phyloP scores from a whole-genome alignment of 2,113 vertebrate species.

The Nibea coibor region DNA sequence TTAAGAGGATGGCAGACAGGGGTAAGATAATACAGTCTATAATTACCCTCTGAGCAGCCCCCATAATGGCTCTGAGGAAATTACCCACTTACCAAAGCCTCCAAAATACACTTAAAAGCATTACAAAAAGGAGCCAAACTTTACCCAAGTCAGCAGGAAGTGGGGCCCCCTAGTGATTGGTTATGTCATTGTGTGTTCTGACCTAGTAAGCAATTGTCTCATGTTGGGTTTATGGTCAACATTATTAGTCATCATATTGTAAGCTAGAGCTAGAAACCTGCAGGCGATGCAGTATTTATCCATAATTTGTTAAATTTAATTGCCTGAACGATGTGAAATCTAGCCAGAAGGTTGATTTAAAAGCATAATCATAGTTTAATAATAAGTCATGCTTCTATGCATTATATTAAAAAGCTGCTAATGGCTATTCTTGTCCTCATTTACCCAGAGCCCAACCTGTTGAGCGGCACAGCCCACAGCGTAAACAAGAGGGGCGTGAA shows the following conservation, averaged over 20 bases:
- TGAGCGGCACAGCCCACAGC: slow-evolving; percentile 98
- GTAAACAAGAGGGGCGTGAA: slow-evolving; percentile 98
- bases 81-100: slow-evolving; percentile 65
- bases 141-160: slow-evolving; percentile 32
- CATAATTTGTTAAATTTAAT: slow-evolving; percentile 26
- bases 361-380: slow-evolving; percentile 16
- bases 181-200: slow-evolving; percentile 21
- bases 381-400: slow-evolving; percentile 17
- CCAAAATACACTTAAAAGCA: slow-evolving; percentile 63
- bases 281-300: slow-evolving; percentile 10
- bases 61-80: slow-evolving; percentile 75
- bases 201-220: slow-evolving; percentile 5
- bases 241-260: slow-evolving; percentile 13
- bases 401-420: slow-evolving; percentile 36
- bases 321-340: slow-evolving; percentile 9
- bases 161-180: slow-evolving; percentile 10
- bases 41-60: slow-evolving; percentile 76
- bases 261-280: not conserved
- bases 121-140: slow-evolving; percentile 43
- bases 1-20: slow-evolving; percentile 99
- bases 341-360: slow-evolving; percentile 16
- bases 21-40: slow-evolving; percentile 88
- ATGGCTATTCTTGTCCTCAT: slow-evolving; percentile 36
- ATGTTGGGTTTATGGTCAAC: slow-evolving; percentile 17
- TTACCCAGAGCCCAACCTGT: slow-evolving; percentile 93